These are phyloP conservation scores for Hemistola chrysoprasaria DNA, from an alignment of 2,888 invertebrate species.

Conservation along the genomic window DNA sequence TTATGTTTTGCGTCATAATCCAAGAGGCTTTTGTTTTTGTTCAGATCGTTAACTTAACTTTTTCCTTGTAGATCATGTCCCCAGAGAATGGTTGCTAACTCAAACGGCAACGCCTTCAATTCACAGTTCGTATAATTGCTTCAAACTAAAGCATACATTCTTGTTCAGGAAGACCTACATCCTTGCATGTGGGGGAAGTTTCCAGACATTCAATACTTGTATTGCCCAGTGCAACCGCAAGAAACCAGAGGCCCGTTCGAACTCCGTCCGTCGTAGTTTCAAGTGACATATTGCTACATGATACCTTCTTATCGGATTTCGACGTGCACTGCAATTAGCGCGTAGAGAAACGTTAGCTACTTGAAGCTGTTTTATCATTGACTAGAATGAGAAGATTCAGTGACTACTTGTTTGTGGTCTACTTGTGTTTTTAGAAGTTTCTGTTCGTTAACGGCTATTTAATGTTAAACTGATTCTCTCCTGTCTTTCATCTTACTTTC, in stretches of 20 bases:
- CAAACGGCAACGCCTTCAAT: not conserved
- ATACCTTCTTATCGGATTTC: conserved; percentile 64
- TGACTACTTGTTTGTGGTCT: conserved; percentile 31
- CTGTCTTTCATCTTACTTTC: not conserved
- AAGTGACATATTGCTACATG: conserved; percentile 65
- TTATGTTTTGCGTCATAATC: no score
- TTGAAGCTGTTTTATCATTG: conserved; percentile 28
- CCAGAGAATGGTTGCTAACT: no score
- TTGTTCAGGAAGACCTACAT: conserved; percentile 23
- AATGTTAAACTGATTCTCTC: not conserved
- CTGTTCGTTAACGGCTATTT: conserved; percentile 2
- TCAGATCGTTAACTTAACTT: no score
- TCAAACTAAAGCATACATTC: not conserved
- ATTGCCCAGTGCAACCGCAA: conserved; percentile 48
- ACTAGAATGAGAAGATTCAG: conserved; percentile 26
- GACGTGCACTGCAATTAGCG: conserved; percentile 61
- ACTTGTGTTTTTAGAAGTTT: conserved; percentile 18
- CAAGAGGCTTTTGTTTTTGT: no score
- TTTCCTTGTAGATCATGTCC: no score
- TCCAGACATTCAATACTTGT: conserved; percentile 47
- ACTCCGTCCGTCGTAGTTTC: conserved; percentile 48
- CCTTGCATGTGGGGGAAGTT: conserved; percentile 35
- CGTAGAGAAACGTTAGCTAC: conserved; percentile 51
- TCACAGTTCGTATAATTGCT: not conserved
- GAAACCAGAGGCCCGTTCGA: conserved; percentile 51